Evolutionary conservation across 1,140 invertebrate genomes (phyloP).

Genomic region (Drosophila nebulosa): DNA sequence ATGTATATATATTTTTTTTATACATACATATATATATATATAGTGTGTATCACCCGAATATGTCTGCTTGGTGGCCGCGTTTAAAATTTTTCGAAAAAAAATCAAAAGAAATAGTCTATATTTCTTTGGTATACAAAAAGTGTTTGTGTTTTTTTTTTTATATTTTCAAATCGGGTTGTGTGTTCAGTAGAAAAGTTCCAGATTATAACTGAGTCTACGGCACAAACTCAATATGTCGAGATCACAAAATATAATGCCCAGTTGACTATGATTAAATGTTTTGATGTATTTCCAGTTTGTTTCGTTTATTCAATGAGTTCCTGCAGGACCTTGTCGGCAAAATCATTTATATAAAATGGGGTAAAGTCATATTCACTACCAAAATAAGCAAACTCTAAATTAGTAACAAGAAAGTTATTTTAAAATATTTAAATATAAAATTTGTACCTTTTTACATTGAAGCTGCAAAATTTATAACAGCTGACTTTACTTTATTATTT

Average conservation of each 20-base stretch:
- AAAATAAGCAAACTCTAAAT: too few relatives aligned
- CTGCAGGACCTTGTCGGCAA: not conserved
- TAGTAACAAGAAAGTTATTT: too few relatives aligned
- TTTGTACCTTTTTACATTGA: too few relatives aligned
- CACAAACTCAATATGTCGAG: not conserved
- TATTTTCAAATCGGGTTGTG: slow-evolving; percentile 39
- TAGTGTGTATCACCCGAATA: not conserved
- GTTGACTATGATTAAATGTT: not conserved
- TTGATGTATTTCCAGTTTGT: slow-evolving; percentile 12
- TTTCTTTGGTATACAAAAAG: slow-evolving; percentile 10
- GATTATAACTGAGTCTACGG: slow-evolving; percentile 22
- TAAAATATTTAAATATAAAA: too few relatives aligned
- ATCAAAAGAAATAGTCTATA: slow-evolving; percentile 14
- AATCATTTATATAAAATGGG: slow-evolving; percentile 17
- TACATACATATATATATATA: slow-evolving; percentile 2
- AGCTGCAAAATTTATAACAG: too few relatives aligned
- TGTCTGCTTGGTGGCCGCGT: not conserved
- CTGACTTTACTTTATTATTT: too few relatives aligned
- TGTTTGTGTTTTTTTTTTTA: slow-evolving; percentile 21
- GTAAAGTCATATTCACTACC: not conserved
- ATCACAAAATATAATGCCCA: slow-evolving; percentile 6
- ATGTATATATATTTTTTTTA: not conserved
- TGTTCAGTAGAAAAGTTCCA: slow-evolving; percentile 58
- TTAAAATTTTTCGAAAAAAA: slow-evolving; percentile 35
- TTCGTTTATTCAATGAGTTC: slow-evolving; percentile 1